These are phyloP conservation scores for Corbicula japonica DNA, from an alignment of 2,888 invertebrate species.

Conservation along the genomic window DNA sequence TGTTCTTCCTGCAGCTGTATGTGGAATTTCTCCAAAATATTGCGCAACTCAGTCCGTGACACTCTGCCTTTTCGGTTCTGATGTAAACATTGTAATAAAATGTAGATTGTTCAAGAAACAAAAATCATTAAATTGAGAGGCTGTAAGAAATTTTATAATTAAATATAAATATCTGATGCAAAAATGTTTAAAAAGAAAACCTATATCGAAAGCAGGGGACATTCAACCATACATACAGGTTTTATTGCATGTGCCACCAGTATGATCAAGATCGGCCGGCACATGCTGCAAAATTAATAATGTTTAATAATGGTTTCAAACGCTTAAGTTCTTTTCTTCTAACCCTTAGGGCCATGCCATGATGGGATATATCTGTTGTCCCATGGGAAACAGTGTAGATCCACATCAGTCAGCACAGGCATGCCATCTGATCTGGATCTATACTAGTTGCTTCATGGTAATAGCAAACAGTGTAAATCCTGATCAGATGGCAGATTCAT, in stretches of 20 bases:
- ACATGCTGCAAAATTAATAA: too few relatives aligned
- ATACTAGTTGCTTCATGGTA: too few relatives aligned
- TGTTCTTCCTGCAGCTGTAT: constrained; percentile 80
- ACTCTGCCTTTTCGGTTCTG: constrained; percentile 84
- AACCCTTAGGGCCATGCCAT: too few relatives aligned
- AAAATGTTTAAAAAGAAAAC: not conserved
- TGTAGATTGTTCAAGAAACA: not conserved
- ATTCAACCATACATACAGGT: not conserved
- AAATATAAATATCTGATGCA: not conserved
- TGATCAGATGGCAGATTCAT: too few relatives aligned
- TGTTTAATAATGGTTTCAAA: too few relatives aligned
- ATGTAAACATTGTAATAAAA: not conserved
- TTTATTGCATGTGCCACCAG: not conserved
- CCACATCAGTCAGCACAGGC: too few relatives aligned
- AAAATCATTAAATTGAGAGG: too few relatives aligned
- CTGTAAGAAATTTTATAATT: constrained; percentile 3
- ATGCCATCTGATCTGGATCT: too few relatives aligned
- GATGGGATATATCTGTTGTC: too few relatives aligned
- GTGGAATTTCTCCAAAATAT: constrained; percentile 82
- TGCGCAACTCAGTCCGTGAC: constrained; percentile 80
- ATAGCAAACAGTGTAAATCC: too few relatives aligned
- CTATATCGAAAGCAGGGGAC: not conserved
- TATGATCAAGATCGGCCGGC: not conserved
- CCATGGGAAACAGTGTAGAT: too few relatives aligned
- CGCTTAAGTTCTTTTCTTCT: too few relatives aligned